A percentile compares a stretch with the other conserved stretches of the same genome.
These are phyloP conservation scores for Dicrurus megarhynchus DNA, from an alignment of 2,113 vertebrate genomes.

Conservation along the genomic window DNA sequence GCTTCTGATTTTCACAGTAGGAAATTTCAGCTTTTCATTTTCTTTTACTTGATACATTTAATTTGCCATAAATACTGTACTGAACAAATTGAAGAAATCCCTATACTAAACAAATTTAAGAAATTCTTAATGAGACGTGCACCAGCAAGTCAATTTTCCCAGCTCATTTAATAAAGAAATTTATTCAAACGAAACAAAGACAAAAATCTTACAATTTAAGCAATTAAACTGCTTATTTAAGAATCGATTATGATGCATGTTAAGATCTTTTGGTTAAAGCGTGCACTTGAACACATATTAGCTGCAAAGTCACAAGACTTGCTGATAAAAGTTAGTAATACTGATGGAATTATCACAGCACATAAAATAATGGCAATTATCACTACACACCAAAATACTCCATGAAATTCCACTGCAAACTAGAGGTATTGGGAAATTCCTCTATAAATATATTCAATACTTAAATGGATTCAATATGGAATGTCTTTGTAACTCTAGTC, in stretches of 20 bases:
- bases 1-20: neutral
- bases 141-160: neutral
- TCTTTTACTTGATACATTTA: neutral
- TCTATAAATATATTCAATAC: neutral
- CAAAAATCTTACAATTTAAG: neutral
- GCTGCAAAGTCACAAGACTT: neutral
- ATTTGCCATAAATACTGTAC: neutral
- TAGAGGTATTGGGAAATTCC: neutral
- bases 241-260: neutral
- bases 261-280: constrained; percentile 1
- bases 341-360: neutral
- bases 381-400: neutral
- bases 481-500: neutral
- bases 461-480: neutral
- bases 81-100: neutral
- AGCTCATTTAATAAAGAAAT: neutral
- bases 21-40: neutral
- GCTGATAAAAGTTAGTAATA: neutral
- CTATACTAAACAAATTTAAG: neutral
- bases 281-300: neutral
- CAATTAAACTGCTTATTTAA: constrained; percentile 15
- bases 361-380: neutral
- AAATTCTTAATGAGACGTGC: neutral
- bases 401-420: neutral
- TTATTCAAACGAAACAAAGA: neutral